phyloP scores from a whole-genome alignment of 2,888 invertebrate genomes.

The Scaptomyza reducta region DNA sequence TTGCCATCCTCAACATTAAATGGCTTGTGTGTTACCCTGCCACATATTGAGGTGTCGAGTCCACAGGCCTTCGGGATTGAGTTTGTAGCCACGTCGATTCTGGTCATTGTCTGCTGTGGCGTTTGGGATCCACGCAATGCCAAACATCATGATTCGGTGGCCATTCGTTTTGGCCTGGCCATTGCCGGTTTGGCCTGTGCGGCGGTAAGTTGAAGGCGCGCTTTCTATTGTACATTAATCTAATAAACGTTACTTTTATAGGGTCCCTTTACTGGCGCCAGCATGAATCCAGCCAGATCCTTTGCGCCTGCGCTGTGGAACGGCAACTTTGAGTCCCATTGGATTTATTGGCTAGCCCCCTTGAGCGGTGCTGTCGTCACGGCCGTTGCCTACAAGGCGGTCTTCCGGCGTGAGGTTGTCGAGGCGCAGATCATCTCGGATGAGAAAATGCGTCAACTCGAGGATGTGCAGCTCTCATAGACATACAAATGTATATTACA shows the following conservation, averaged over 20 bases:
- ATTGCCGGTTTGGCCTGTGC: constrained; percentile 88
- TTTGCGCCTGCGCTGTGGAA: constrained; percentile 90
- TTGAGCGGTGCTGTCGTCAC: constrained; percentile 83
- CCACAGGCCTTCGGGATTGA: constrained; percentile 87
- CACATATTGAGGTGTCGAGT: constrained; percentile 84
- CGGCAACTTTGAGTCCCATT: constrained; percentile 87
- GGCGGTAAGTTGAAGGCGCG: constrained; percentile 85
- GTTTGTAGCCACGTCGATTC: constrained; percentile 87
- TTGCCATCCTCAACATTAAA: constrained; percentile 83
- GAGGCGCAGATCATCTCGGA: constrained; percentile 68
- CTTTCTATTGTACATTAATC: not conserved
- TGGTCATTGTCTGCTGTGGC: constrained; percentile 88
- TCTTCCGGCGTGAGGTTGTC: constrained; percentile 82
- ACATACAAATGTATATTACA: not conserved
- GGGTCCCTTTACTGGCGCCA: constrained; percentile 90
- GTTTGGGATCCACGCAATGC: constrained; percentile 90
- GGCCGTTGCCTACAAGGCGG: constrained; percentile 84
- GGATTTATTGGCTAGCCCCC: constrained; percentile 90
- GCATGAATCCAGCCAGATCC: constrained; percentile 89
- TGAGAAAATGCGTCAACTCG: constrained; percentile 78
- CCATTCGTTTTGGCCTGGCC: constrained; percentile 89
- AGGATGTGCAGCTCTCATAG: constrained; percentile 82
- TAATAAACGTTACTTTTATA: constrained; percentile 81
- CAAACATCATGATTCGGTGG: constrained; percentile 87
- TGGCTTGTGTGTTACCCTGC: constrained; percentile 88